phyloP scores from a whole-genome alignment of 2,888 invertebrate genomes.

The Leucania comma region DNA sequence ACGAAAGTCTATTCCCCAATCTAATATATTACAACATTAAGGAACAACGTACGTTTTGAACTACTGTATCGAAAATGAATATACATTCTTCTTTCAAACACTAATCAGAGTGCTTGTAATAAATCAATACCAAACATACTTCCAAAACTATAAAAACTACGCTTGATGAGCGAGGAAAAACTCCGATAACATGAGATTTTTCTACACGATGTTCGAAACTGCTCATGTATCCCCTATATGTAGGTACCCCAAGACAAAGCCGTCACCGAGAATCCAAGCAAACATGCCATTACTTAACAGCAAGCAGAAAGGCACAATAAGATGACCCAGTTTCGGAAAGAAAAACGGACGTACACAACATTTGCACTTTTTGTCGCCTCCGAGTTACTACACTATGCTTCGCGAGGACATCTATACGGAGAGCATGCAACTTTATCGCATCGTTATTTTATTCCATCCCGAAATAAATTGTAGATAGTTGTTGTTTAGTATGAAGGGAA shows the following conservation, averaged over 20 bases:
- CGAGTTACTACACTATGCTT: slow-evolving; percentile 46
- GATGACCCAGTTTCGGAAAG: slow-evolving; percentile 72
- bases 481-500: slow-evolving; percentile 17
- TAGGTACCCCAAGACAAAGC: slow-evolving; percentile 37
- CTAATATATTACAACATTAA: no score
- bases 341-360: slow-evolving; percentile 68
- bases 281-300: slow-evolving; percentile 66
- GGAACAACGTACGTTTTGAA: no score
- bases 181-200: neutral
- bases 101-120: no score
- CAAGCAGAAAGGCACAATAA: slow-evolving; percentile 68
- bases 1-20: no score
- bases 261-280: slow-evolving; percentile 54
- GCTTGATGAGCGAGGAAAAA: no score
- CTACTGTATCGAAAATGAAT: no score
- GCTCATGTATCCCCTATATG: slow-evolving; percentile 12
- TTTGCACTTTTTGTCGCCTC: slow-evolving; percentile 71
- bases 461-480: slow-evolving; percentile 16
- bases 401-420: slow-evolving; percentile 36
- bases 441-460: slow-evolving; percentile 28
- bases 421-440: slow-evolving; percentile 32
- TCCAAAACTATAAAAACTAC: neutral
- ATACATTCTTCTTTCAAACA: no score
- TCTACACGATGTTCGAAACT: neutral
- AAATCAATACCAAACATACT: neutral